Evolutionary conservation across 2,888 invertebrate species (phyloP).

Genomic region (Patella depressa): DNA sequence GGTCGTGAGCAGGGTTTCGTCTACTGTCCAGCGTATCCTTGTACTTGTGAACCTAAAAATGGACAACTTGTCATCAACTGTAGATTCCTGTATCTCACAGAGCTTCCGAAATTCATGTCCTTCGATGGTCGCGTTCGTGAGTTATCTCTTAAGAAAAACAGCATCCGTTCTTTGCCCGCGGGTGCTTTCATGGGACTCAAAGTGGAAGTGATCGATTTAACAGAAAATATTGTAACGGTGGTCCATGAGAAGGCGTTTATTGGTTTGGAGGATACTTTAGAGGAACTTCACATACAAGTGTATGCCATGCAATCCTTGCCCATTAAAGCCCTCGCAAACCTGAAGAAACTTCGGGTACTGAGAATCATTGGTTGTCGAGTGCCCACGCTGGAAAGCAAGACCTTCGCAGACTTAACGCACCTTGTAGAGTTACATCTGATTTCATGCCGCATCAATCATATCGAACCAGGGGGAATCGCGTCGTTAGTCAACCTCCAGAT

Average conservation of each 20-base stretch:
- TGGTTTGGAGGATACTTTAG: conserved; percentile 37
- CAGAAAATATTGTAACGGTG: conserved; percentile 39
- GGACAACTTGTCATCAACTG: conserved; percentile 41
- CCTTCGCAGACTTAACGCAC: conserved; percentile 28
- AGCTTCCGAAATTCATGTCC: conserved; percentile 39
- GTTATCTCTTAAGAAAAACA: conserved; percentile 40
- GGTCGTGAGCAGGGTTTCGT: conserved; percentile 37
- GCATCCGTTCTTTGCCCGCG: conserved; percentile 36
- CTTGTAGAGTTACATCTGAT: conserved; percentile 36
- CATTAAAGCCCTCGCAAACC: conserved; percentile 24
- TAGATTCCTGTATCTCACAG: conserved; percentile 34
- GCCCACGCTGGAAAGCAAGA: conserved; percentile 21
- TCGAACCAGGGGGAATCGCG: conserved; percentile 32
- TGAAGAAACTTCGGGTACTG: conserved; percentile 29
- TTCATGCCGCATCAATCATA: conserved; percentile 33
- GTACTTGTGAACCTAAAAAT: conserved; percentile 34
- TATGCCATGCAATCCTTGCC: conserved; percentile 34
- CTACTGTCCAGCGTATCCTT: conserved; percentile 44
- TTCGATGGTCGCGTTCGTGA: conserved; percentile 38
- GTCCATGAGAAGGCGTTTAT: conserved; percentile 36
- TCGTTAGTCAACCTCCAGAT: conserved; percentile 28
- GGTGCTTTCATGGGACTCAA: conserved; percentile 36
- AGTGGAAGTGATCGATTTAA: conserved; percentile 37
- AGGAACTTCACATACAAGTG: conserved; percentile 35
- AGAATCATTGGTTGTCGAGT: conserved; percentile 36